These are phyloP conservation scores for Macroglossus sobrinus DNA, from an alignment of 2,113 vertebrate genomes.

Conservation along the genomic window DNA sequence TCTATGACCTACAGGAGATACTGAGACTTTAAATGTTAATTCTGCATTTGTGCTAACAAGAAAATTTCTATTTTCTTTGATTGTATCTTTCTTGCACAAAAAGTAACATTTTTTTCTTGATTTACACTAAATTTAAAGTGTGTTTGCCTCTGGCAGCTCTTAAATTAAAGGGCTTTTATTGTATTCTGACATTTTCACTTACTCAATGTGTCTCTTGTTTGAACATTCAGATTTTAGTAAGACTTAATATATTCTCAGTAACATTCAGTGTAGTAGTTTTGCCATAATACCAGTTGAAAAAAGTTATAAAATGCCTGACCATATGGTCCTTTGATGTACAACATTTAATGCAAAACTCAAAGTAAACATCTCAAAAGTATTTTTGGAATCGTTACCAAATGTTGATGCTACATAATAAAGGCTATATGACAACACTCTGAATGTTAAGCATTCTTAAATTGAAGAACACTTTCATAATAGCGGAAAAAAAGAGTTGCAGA, in stretches of 20 bases:
- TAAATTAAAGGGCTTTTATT: conserved; percentile 69
- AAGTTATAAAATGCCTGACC: conserved; percentile 65
- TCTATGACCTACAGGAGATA: neutral
- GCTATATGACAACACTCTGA: conserved; percentile 56
- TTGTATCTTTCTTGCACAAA: conserved; percentile 12
- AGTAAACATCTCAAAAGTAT: conserved; percentile 76
- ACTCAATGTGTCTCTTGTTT: conserved; percentile 47
- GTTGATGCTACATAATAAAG: conserved; percentile 71
- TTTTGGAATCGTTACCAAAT: conserved; percentile 75
- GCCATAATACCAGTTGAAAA: conserved; percentile 60
- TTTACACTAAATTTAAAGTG: conserved; percentile 62
- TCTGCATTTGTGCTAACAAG: conserved; percentile 37
- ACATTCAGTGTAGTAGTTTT: conserved; percentile 56
- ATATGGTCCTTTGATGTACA: conserved; percentile 75
- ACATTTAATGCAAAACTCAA: conserved; percentile 72
- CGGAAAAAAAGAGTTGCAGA: neutral
- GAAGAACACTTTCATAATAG: conserved; percentile 61
- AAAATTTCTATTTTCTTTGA: neutral
- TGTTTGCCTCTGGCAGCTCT: conserved; percentile 44
- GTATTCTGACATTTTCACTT: conserved; percentile 27
- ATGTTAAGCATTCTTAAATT: conserved; percentile 49
- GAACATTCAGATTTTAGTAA: conserved; percentile 70
- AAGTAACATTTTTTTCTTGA: conserved; percentile 29
- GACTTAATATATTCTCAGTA: conserved; percentile 59
- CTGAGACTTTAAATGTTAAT: conserved; percentile 27